Evolutionary conservation across 2,797 vertebrate genomes (phyloP), one percentile per base, ranked within the genome.

Genomic region (Lemur catta): DNA sequence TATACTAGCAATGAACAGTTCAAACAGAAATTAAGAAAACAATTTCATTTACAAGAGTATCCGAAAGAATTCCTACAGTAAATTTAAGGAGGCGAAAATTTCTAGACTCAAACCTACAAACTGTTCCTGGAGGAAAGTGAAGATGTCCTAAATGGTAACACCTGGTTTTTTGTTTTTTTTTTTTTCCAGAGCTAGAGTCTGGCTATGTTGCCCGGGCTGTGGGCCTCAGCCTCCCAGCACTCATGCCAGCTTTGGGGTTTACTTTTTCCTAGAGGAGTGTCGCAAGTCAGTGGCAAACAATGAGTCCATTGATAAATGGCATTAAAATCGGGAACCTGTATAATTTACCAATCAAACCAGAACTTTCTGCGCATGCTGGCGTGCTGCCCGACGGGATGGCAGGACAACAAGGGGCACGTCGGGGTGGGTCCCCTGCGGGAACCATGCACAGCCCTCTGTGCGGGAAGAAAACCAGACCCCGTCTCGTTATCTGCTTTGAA

Each of bases 371-470:
- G n/a, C 3, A 17, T 13, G 55, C 24, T 3, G 7, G 13, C 28
- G 4, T 6, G 43, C 86, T 35, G 11, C 50, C 48, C 50, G 2
- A 55, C 22, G 0, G 55, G 55, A 55, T 20, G 55, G 22, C 55
- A 57, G 55, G 55, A 24, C 9, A 10, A 22, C 22, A 4, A 24
- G 55, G 4, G 22, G 22, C 22, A 57, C 8, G 55, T 22, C 3
- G 22, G 55, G 55, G 22, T 22, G 8, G 55, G 52, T 55, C 3
- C 35, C 65, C 26, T 10, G 59, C 11, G 59, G 46, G 61, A 50
- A 20, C 35, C 0, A 4, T 18, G 55, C 71, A 2, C 1, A 7
- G n/a, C 22, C 12, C 11, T 24, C 33, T 10, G 9, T 2, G 9
- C 18, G 7, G 50, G 28, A 52, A 59, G 67, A 33, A 17, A 33